phyloP scores from a whole-genome alignment of 2,113 vertebrate species.

The Craseonycteris thonglongyai region DNA sequence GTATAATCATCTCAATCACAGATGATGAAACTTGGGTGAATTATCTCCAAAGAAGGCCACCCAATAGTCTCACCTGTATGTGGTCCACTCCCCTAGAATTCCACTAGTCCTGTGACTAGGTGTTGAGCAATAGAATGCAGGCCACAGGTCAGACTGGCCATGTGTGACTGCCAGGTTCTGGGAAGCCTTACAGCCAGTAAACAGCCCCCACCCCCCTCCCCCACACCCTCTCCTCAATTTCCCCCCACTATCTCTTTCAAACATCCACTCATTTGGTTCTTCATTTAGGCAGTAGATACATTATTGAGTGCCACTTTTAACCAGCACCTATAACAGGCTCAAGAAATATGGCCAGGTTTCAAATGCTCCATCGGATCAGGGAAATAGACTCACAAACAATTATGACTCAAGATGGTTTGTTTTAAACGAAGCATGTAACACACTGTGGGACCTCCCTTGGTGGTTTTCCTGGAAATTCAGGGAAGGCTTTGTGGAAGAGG shows the following conservation, averaged over 20 bases:
- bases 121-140: not conserved
- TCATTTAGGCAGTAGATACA: not conserved
- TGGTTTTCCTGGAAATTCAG: not conserved
- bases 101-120: not conserved
- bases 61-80: rapidly evolving
- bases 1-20: not conserved
- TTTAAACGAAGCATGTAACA: not conserved
- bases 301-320: not conserved
- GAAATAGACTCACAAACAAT: not conserved
- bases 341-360: not conserved
- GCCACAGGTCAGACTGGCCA: not conserved
- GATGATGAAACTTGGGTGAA: not conserved
- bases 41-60: not conserved
- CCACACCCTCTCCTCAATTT: not conserved
- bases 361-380: not conserved
- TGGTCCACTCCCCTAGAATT: not conserved
- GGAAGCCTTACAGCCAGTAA: not conserved
- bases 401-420: no score
- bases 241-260: not conserved
- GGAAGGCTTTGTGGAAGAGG: not conserved
- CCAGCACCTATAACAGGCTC: not conserved
- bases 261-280: not conserved
- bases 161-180: not conserved
- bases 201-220: rapidly evolving
- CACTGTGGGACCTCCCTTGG: not conserved